These are phyloP conservation scores for Altica lythri DNA, from an alignment of 2,888 invertebrate species.

Conservation along the genomic window DNA sequence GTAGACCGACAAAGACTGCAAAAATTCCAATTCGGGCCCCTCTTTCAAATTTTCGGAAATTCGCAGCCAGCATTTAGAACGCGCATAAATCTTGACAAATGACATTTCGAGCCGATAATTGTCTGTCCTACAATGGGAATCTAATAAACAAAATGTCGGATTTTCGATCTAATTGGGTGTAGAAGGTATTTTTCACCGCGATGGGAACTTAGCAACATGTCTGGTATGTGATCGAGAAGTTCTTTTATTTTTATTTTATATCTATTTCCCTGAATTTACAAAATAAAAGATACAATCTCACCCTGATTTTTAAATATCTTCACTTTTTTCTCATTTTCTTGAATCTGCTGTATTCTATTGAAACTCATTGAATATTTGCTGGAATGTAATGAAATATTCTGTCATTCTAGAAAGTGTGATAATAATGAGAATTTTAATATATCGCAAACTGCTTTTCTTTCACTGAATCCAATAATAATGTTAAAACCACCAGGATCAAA, in stretches of 20 bases:
- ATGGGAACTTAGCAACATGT: background rate
- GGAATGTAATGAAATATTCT: too few species aligned
- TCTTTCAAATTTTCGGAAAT: conserved; percentile 38
- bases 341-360: too few species aligned
- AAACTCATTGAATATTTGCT: too few species aligned
- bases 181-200: conserved; percentile 22
- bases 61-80: conserved; percentile 1
- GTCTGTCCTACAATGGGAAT: conserved; percentile 32
- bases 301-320: too few species aligned
- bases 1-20: conserved; percentile 1
- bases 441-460: too few species aligned
- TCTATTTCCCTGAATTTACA: too few species aligned
- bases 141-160: conserved; percentile 38
- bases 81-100: conserved; percentile 14
- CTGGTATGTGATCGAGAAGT: background rate
- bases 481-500: too few species aligned
- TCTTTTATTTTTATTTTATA: background rate
- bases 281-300: too few species aligned
- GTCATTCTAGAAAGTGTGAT: too few species aligned
- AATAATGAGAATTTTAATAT: too few species aligned
- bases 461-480: too few species aligned
- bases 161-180: conserved; percentile 36
- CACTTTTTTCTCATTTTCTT: too few species aligned
- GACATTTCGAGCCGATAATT: conserved; percentile 17
- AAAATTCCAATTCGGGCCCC: conserved; percentile 10